Conservation (phyloP, 2,113 vertebrate species). For the Chinchilla lanigera region DNA sequence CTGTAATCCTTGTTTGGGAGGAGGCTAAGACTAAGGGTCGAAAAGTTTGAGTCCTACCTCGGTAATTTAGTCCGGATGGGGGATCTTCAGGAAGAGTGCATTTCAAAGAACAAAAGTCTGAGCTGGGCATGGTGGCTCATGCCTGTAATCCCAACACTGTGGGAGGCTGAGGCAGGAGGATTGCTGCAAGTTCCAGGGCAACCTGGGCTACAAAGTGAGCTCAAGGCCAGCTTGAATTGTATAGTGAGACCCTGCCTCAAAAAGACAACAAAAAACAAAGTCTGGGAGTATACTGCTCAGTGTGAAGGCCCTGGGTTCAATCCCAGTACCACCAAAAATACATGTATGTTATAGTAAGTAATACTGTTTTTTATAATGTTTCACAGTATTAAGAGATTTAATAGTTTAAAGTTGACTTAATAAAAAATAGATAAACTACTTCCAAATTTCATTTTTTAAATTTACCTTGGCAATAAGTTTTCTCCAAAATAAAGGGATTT, state of each 20-base stretch:
- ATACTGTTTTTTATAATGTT: constrained; percentile 21
- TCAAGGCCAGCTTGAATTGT: no score
- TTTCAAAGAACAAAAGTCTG: not conserved
- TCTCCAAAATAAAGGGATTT: not conserved
- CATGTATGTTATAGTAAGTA: not conserved
- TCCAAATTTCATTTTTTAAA: not conserved
- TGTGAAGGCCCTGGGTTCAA: not conserved
- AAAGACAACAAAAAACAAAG: no score
- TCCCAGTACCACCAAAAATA: not conserved
- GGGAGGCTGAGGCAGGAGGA: no score
- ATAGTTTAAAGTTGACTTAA: constrained; percentile 28
- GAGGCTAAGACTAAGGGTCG: not conserved
- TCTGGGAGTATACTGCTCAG: not conserved
- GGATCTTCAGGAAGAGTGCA: not conserved
- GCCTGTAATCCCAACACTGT: no score
- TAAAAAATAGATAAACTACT: not conserved
- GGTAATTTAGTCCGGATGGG: not conserved
- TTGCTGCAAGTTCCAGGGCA: no score
- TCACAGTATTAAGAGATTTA: not conserved
- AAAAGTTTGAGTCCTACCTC: not conserved
- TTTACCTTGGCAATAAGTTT: not conserved
- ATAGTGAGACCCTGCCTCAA: no score
- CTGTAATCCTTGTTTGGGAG: not conserved
- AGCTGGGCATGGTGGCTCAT: no score
- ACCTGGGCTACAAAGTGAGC: no score